These are phyloP conservation scores for Megaceryle torquata DNA, from an alignment of 2,113 vertebrate genomes.

Conservation along the genomic window DNA sequence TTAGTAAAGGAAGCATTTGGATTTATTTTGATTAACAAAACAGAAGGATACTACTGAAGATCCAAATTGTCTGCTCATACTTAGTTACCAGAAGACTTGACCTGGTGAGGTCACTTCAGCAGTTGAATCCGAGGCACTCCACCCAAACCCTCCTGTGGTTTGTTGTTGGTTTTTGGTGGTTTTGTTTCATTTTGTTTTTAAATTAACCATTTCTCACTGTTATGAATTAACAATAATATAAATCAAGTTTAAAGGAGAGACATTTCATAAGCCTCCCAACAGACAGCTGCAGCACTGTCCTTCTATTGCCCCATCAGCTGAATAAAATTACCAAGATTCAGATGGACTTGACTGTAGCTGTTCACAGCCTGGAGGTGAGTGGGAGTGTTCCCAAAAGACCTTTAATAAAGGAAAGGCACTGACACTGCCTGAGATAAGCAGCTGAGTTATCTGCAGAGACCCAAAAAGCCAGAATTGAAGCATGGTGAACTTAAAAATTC, in stretches of 20 bases:
- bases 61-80: not conserved
- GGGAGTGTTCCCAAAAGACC: not conserved
- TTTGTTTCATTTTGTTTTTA: not conserved
- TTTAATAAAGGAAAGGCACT: not conserved
- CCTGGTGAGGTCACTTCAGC: not conserved
- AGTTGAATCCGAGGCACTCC: not conserved
- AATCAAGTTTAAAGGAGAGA: not conserved
- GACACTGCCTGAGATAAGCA: not conserved
- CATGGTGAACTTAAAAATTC: not conserved
- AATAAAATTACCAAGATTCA: not conserved
- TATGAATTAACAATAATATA: not conserved
- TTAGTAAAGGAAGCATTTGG: not conserved
- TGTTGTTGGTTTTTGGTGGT: not conserved
- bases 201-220: not conserved
- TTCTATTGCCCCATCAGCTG: not conserved
- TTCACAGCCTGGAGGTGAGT: not conserved
- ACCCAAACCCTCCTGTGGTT: not conserved
- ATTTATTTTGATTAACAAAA: not conserved
- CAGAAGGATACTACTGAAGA: not conserved
- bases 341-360: not conserved
- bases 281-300: not conserved
- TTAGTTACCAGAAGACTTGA: not conserved
- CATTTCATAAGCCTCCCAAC: not conserved
- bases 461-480: not conserved
- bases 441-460: not conserved